Conservation (phyloP, 2,113 vertebrate species). For the Ursus arctos region DNA sequence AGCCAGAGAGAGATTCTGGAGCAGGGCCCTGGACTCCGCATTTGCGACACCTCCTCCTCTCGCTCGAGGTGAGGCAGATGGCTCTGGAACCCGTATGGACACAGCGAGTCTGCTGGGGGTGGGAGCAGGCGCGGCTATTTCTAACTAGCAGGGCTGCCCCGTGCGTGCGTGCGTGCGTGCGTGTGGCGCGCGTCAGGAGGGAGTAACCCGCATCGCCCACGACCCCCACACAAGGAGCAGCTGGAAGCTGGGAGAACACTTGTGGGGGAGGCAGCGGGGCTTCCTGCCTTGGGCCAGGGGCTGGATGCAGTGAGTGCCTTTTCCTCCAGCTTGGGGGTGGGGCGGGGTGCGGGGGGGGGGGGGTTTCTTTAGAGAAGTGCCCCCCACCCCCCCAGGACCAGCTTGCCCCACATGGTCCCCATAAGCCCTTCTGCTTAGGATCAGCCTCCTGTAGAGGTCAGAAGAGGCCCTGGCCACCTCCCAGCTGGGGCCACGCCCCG, state of each 20-base stretch:
- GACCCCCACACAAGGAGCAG: neutral
- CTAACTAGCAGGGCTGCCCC: neutral
- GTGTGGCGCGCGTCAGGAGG: rapidly evolving
- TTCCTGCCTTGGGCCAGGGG: neutral
- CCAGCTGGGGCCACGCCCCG: neutral
- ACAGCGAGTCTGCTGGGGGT: neutral
- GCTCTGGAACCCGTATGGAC: neutral
- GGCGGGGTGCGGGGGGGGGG: neutral
- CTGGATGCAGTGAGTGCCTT: neutral
- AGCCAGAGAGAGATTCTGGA: neutral
- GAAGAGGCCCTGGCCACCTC: neutral
- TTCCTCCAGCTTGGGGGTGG: neutral
- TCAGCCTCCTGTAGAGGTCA: neutral
- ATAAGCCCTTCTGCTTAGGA: neutral
- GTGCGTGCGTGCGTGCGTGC: rapidly evolving
- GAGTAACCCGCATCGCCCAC: too few species aligned
- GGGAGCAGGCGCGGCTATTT: neutral
- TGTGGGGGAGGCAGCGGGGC: rapidly evolving
- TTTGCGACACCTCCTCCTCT: neutral
- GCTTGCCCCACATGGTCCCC: neutral
- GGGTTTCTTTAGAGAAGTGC: neutral
- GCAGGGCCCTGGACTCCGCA: neutral
- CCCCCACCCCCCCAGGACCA: neutral
- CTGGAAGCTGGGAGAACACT: neutral
- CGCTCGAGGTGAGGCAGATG: neutral